Evolutionary conservation across 2,888 invertebrate genomes (phyloP).

Genomic region (Calameuta pallipes): DNA sequence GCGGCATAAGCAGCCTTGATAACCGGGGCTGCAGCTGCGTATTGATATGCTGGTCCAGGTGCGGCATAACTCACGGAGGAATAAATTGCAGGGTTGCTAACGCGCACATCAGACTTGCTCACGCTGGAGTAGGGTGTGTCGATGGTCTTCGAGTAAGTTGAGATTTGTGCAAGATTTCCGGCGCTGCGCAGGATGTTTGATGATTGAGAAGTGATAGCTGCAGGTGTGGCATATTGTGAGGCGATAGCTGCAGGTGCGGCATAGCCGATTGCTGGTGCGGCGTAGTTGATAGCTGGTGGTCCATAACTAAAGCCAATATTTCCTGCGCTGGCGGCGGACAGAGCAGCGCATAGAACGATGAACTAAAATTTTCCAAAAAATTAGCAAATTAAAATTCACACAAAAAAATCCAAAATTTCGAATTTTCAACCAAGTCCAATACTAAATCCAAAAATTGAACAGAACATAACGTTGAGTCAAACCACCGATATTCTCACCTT

Average conservation of each 20-base stretch:
- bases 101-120: constrained; percentile 77
- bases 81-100: constrained; percentile 74
- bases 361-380: constrained; percentile 60
- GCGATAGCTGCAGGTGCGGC: constrained; percentile 51
- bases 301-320: constrained; percentile 65
- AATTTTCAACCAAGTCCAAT: too few species aligned
- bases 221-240: constrained; percentile 34
- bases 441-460: too few species aligned
- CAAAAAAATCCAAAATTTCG: too few species aligned
- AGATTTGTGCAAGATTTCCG: constrained; percentile 74
- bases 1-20: constrained; percentile 26
- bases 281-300: constrained; percentile 68
- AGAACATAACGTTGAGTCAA: too few species aligned
- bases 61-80: constrained; percentile 44
- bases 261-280: constrained; percentile 68
- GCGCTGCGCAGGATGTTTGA: constrained; percentile 67
- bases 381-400: neutral
- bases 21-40: constrained; percentile 55
- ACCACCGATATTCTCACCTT: constrained; percentile 34
- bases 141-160: constrained; percentile 77
- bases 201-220: constrained; percentile 53
- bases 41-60: constrained; percentile 25
- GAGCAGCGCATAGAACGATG: constrained; percentile 68
- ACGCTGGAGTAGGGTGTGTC: constrained; percentile 81
- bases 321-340: constrained; percentile 64